These are phyloP conservation scores for Drosophila histrio DNA, from an alignment of 2,888 invertebrate species.

Conservation along the genomic window DNA sequence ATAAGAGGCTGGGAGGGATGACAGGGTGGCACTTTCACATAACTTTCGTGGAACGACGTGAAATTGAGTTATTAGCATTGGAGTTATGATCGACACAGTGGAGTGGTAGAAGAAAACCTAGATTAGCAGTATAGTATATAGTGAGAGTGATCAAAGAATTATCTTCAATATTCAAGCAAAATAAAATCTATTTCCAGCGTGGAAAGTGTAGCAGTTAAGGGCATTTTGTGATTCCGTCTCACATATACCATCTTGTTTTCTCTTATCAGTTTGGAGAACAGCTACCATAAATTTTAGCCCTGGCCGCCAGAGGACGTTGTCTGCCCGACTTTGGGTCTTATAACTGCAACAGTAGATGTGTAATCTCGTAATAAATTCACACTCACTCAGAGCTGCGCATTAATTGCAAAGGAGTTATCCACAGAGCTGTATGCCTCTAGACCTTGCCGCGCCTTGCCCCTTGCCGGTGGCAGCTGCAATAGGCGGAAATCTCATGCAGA, in stretches of 20 bases:
- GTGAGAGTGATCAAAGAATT: too few species aligned
- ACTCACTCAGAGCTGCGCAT: conserved; percentile 40
- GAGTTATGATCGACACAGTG: conserved; percentile 30
- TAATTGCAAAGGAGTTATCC: conserved; percentile 37
- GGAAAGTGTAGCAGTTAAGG: too few species aligned
- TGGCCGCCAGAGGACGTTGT: conserved; percentile 8
- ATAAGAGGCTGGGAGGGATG: background rate
- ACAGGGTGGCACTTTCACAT: conserved; percentile 54
- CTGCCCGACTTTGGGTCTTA: conserved; percentile 34
- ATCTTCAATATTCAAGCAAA: too few species aligned
- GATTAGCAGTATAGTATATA: too few species aligned
- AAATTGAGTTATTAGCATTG: conserved; percentile 59
- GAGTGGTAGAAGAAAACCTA: background rate
- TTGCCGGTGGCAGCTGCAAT: conserved; percentile 56
- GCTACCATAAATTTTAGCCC: background rate
- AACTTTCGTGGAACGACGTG: conserved; percentile 13
- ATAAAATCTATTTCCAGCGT: too few species aligned
- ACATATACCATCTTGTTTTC: background rate
- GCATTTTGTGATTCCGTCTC: background rate
- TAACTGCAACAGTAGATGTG: conserved; percentile 66
- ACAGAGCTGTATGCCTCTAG: background rate
- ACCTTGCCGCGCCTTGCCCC: background rate
- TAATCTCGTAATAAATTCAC: conserved; percentile 68
- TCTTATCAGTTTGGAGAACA: background rate
- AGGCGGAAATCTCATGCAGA: conserved; percentile 73